phyloP scores from a whole-genome alignment of 2,888 invertebrate species.

The Melanchra persicariae region DNA sequence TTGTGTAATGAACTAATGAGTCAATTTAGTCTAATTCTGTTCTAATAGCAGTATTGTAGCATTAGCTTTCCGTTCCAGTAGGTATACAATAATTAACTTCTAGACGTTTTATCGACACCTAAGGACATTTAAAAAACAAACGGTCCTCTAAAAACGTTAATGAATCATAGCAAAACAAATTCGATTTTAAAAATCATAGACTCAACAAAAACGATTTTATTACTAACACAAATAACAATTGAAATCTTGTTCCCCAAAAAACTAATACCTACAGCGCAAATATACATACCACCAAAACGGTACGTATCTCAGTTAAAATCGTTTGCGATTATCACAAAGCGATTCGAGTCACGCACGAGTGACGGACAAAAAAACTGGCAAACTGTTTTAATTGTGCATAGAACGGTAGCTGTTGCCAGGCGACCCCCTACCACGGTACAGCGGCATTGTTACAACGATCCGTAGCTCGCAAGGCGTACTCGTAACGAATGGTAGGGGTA shows the following conservation, averaged over 20 bases:
- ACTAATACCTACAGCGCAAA: conserved; percentile 39
- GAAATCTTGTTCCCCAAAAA: conserved; percentile 35
- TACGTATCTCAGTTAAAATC: conserved; percentile 64
- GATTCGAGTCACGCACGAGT: conserved; percentile 67
- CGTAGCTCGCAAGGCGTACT: neutral
- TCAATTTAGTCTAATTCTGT: conserved; percentile 33
- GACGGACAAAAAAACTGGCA: conserved; percentile 64
- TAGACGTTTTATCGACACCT: neutral
- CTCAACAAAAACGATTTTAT: conserved; percentile 27
- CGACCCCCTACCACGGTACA: conserved; percentile 55
- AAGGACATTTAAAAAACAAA: conserved; percentile 20
- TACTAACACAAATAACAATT: conserved; percentile 44
- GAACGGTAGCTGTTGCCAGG: conserved; percentile 65
- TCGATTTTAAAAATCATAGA: conserved; percentile 34
- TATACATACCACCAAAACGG: conserved; percentile 59
- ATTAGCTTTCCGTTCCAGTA: neutral
- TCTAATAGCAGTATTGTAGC: neutral
- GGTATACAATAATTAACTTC: neutral
- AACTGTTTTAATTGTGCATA: conserved; percentile 66
- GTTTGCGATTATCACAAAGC: conserved; percentile 64
- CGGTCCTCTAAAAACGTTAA: conserved; percentile 22
- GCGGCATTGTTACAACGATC: conserved; percentile 22
- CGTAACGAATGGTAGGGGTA: conserved; percentile 52
- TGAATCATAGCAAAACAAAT: conserved; percentile 36
- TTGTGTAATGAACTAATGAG: conserved; percentile 25